Conservation (phyloP, 2,113 vertebrate species). For the Vireo altiloquus region DNA sequence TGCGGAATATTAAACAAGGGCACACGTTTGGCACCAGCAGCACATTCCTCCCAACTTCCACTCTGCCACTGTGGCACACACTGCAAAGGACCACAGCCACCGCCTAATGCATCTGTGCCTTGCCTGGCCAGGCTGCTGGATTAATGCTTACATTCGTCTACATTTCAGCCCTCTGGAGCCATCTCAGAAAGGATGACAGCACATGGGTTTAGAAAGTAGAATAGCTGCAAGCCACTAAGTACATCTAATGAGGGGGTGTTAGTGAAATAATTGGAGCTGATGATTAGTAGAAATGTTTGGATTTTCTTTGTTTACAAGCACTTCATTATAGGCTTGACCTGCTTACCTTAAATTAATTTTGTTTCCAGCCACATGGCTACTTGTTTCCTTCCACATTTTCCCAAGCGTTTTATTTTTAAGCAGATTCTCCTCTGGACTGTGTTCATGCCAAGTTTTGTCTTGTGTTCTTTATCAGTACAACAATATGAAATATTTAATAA, state of each 20-base stretch:
- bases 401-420: constrained; percentile 50
- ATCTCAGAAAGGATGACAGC: not conserved
- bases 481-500: constrained; percentile 80
- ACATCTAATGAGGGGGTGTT: not conserved
- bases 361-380: not conserved
- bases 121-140: not conserved
- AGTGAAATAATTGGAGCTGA: not conserved
- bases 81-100: not conserved
- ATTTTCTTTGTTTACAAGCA: not conserved
- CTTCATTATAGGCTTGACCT: not conserved
- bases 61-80: fast-evolving
- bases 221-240: not conserved
- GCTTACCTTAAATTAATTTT: constrained; percentile 7
- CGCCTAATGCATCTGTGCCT: not conserved
- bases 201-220: not conserved
- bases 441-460: constrained; percentile 62
- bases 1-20: fast-evolving
- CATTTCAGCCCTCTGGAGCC: not conserved
- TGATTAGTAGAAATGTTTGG: not conserved
- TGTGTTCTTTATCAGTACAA: constrained; percentile 68
- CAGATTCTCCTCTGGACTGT: constrained; percentile 29
- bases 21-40: fast-evolving
- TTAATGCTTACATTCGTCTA: not conserved
- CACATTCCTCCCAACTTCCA: not conserved
- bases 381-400: constrained; percentile 22